phyloP scores from a whole-genome alignment of 2,113 vertebrate genomes.

The Poecile atricapillus region DNA sequence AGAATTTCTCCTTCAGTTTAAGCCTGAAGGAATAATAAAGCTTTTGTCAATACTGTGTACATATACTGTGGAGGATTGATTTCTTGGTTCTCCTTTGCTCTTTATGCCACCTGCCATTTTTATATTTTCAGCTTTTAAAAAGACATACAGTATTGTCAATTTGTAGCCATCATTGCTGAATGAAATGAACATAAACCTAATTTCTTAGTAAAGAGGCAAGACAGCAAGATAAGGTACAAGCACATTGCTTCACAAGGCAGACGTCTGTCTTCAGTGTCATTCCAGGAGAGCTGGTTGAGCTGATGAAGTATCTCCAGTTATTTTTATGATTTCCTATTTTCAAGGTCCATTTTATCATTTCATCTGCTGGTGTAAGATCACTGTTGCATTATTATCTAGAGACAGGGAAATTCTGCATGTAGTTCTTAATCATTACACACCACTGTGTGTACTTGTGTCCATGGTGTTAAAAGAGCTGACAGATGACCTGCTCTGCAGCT shows the following conservation, averaged over 20 bases:
- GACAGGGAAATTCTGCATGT: neutral
- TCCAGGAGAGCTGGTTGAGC: neutral
- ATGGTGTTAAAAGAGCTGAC: neutral
- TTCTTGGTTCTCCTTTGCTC: neutral
- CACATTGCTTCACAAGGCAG: neutral
- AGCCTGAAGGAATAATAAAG: neutral
- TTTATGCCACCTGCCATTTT: neutral
- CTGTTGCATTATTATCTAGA: neutral
- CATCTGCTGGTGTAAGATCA: neutral
- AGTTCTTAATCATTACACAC: neutral
- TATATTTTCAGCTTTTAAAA: neutral
- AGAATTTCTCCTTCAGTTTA: constrained; percentile 36
- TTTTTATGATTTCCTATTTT: neutral
- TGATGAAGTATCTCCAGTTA: neutral
- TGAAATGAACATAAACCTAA: neutral
- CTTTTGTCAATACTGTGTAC: neutral
- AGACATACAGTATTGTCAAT: rapidly evolving
- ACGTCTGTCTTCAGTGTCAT: neutral
- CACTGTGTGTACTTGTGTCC: neutral
- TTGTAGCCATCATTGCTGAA: neutral
- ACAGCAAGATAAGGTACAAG: neutral
- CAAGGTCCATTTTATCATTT: neutral
- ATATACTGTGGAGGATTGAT: neutral
- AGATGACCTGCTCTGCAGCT: neutral
- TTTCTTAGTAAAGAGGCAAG: neutral